Evolutionary conservation across 2,888 invertebrate genomes (phyloP), one percentile per base, ranked within the genome.

Genomic region (Synergus japonicus): DNA sequence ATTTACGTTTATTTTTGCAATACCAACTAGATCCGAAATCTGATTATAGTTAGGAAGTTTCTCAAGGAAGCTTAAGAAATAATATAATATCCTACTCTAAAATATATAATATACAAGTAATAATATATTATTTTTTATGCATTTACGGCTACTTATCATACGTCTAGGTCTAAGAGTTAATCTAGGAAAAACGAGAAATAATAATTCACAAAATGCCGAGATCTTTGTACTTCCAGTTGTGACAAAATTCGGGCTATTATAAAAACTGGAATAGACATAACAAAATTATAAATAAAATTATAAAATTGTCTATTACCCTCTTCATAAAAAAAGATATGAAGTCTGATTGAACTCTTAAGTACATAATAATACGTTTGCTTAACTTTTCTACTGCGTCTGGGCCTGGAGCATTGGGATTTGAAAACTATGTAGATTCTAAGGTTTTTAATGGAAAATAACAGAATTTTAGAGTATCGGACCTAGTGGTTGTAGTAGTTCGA

Each of bases 341-440:
- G 15, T 22, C 8, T 65, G 9, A n/a, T 22, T 9, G n/a, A 37
- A 65, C 15, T 41, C 22, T 22, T 22, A 60, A 76, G 58, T 60
- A 76, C 58, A 37, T 54, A 37, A 58, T 37, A 41, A 29, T 29
- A 58, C 18, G 60, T 41, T 2, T 76, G 58, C 46, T 69, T 46
- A 22, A 46, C 67, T 46, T 69, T 69, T 22, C 69, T 69, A 46
- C 29, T 69, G 69, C 69, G 69, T 69, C 67, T 22, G 13, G 15
- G 29, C 15, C 29, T 12, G 12, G 46, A 69, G 22, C n/a, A n/a
- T n/a, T n/a, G n/a, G n/a, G n/a, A 22, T 22, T 22, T 22, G 22
- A 22, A 22, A 22, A 22, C 0, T 22, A 22, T 22, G 22, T 0
- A 22, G 22, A 22, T 22, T 22, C 1, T 22, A 22, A 22, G 22